A percentile compares a stretch with the other conserved stretches of the same genome.
Evolutionary conservation across 2,888 invertebrate species (phyloP).

Genomic region (Euproctis similis): DNA sequence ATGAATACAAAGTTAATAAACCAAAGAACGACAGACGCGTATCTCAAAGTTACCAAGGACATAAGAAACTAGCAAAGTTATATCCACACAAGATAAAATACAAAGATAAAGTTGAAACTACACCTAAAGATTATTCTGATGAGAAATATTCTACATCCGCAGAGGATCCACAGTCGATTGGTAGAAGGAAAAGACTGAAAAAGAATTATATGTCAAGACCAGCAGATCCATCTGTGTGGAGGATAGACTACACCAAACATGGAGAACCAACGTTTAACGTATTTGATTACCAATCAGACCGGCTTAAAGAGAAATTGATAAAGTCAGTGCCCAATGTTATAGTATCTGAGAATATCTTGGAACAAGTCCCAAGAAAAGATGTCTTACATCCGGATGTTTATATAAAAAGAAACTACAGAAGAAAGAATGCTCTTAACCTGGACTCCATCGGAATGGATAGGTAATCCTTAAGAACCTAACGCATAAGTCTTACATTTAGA

Average conservation of each 20-base stretch:
- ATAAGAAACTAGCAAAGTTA: constrained; percentile 56
- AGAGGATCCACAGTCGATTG: constrained; percentile 37
- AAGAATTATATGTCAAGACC: constrained; percentile 33
- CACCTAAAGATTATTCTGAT: constrained; percentile 34
- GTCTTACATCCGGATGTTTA: constrained; percentile 57
- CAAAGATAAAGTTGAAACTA: constrained; percentile 37
- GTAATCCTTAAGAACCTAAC: too few species aligned
- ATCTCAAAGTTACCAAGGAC: constrained; percentile 35
- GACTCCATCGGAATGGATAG: constrained; percentile 27
- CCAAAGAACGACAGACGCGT: constrained; percentile 24
- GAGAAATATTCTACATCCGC: constrained; percentile 56
- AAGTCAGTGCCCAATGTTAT: constrained; percentile 40
- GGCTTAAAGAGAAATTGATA: constrained; percentile 39
- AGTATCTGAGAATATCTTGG: constrained; percentile 32
- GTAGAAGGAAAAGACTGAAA: constrained; percentile 14
- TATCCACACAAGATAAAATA: constrained; percentile 66
- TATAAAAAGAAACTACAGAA: constrained; percentile 49
- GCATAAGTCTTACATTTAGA: too few species aligned
- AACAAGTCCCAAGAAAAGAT: constrained; percentile 37
- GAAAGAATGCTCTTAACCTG: constrained; percentile 26
- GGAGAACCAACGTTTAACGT: constrained; percentile 48
- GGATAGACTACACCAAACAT: constrained; percentile 62
- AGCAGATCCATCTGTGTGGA: constrained; percentile 46
- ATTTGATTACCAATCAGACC: constrained; percentile 33
- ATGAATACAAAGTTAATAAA: constrained; percentile 10